Evolutionary conservation across 2,113 vertebrate species (phyloP).

Genomic region (Dromaius novaehollandiae): DNA sequence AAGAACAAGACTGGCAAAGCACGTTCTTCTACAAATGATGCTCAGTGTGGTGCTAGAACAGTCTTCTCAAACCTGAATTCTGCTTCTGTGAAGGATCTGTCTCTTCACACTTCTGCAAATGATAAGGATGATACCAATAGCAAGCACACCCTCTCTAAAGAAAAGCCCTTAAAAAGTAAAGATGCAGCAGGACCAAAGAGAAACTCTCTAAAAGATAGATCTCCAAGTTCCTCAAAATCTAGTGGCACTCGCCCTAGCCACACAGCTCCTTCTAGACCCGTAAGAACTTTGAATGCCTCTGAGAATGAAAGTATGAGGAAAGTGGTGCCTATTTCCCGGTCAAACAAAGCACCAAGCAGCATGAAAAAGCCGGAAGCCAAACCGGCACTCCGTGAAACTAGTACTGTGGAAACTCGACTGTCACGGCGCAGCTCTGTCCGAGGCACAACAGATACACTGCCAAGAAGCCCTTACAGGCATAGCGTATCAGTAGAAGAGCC

Average conservation of each 20-base stretch:
- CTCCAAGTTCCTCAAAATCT: constrained; percentile 47
- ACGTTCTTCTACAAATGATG: not conserved
- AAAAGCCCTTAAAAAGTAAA: constrained; percentile 71
- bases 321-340: constrained; percentile 89
- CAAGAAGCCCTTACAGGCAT: constrained; percentile 79
- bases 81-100: constrained; percentile 46
- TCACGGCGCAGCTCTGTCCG: constrained; percentile 80
- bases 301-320: constrained; percentile 91
- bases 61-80: constrained; percentile 74
- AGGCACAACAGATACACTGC: constrained; percentile 75
- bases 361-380: constrained; percentile 76
- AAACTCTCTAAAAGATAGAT: constrained; percentile 66
- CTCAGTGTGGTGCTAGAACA: constrained; percentile 61
- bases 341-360: constrained; percentile 65
- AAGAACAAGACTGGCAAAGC: constrained; percentile 8
- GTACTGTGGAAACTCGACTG: constrained; percentile 53
- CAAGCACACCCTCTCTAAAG: constrained; percentile 48
- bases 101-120: constrained; percentile 11
- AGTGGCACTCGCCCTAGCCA: constrained; percentile 25
- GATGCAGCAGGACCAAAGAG: constrained; percentile 70
- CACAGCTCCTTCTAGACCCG: constrained; percentile 57
- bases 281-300: constrained; percentile 81
- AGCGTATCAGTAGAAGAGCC: constrained; percentile 84
- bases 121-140: constrained; percentile 60
- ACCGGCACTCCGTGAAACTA: constrained; percentile 49